Percentiles rank a stretch among this genome's conserved stretches.
Evolutionary conservation across 2,888 invertebrate species (phyloP).

Genomic region (Sepiola atlantica): DNA sequence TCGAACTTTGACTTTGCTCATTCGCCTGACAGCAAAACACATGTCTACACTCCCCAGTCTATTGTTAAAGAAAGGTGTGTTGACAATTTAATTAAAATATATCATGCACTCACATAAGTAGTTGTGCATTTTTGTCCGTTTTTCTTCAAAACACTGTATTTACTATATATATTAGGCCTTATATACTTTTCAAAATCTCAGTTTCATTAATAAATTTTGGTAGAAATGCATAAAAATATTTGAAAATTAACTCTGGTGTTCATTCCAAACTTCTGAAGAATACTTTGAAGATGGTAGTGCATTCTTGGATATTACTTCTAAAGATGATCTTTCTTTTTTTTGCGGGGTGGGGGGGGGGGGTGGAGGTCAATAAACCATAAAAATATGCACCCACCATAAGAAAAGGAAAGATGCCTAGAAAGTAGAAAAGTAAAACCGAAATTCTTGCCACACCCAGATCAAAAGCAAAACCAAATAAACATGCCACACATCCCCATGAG

Average conservation of each 20-base stretch:
- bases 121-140: too few species aligned
- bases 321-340: not conserved
- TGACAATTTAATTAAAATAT: too few species aligned
- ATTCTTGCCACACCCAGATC: not conserved
- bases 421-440: not conserved
- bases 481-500: not conserved
- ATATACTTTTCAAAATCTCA: too few species aligned
- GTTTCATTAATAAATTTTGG: too few species aligned
- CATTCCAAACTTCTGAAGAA: not conserved
- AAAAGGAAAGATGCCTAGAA: not conserved
- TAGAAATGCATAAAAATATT: not conserved
- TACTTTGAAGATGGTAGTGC: not conserved
- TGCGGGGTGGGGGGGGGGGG: too few species aligned
- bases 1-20: too few species aligned
- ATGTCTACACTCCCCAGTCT: too few species aligned
- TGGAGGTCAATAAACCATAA: not conserved
- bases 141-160: too few species aligned
- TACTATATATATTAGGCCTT: too few species aligned
- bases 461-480: conserved; percentile 32
- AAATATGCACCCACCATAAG: not conserved
- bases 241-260: not conserved
- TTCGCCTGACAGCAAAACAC: too few species aligned
- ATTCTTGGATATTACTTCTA: not conserved
- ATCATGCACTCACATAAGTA: too few species aligned
- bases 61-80: too few species aligned